Evolutionary conservation across 2,113 vertebrate genomes (phyloP), one percentile per base, ranked within the genome.

Genomic region (Pteruthius melanotis): DNA sequence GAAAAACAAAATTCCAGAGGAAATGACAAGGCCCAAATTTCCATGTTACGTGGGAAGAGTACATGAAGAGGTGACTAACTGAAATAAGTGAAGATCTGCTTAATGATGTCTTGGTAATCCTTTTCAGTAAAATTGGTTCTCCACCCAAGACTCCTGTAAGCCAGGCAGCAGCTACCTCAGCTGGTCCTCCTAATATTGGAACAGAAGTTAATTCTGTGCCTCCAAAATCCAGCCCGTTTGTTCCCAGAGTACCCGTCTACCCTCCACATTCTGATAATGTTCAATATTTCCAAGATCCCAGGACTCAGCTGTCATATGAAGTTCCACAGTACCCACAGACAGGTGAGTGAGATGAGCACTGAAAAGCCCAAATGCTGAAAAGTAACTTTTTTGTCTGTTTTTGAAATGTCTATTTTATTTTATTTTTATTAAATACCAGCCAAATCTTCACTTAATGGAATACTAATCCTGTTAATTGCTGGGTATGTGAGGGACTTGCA

Each of bases 251-350:
- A 79, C 97, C 98, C 12, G 89, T 98, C 37, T 99, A 99, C 96
- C 98, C 98, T 84, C 97, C 98, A 66, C 98, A 98, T 54, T 98
- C 99, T 65, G 99, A 99, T 95, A 98, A 95, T 18, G 97, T 98
- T 96, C 98, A 98, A 39, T 99, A 98, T 97, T 99, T 98, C 97
- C 99, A 98, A 98, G 99, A 99, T 76, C 97, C 98, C 85, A 98
- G 98, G 90, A 95, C 98, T 89, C 97, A 98, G 53, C 96, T 98
- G 95, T 97, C 98, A 4, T 99, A 98, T 28, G 99, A 99, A 87
- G 94, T 98, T 20, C 97, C 97, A 40, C 98, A 99, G 61, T 99
- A 98, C 95, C 98, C 98, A 2, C 97, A 98, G 84, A 96, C 98
- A 97, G 98, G 99, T 99, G 97, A 98, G 98, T 97, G 64, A 79